phyloP scores from a whole-genome alignment of 2,888 invertebrate species.

The Pachycephus smyrnensis region DNA sequence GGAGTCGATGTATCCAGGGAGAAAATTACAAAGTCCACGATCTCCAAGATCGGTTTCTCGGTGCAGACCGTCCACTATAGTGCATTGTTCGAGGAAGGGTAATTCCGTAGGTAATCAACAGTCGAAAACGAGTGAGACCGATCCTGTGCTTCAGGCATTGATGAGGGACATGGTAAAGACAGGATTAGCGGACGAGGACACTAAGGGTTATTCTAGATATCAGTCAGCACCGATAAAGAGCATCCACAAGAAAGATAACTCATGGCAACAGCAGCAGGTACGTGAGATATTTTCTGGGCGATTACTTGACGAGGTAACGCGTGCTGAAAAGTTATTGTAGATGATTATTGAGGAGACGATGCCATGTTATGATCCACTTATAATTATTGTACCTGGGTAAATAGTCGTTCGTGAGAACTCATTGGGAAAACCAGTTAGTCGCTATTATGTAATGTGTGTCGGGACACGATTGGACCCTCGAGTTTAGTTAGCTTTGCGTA shows the following conservation, averaged over 20 bases:
- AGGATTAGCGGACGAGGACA: constrained; percentile 23
- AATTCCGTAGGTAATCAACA: constrained; percentile 18
- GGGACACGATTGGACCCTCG: not conserved
- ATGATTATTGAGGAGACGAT: not conserved
- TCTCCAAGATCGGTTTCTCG: constrained; percentile 17
- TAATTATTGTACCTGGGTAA: not conserved
- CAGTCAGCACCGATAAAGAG: constrained; percentile 13
- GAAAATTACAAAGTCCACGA: constrained; percentile 23
- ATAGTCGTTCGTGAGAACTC: not conserved
- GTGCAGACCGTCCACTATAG: constrained; percentile 6
- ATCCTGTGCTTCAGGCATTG: constrained; percentile 11
- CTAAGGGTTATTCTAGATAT: constrained; percentile 16
- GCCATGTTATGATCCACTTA: not conserved
- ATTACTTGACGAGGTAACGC: not conserved
- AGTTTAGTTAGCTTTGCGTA: not conserved
- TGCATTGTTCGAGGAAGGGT: constrained; percentile 16
- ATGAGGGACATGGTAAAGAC: constrained; percentile 20
- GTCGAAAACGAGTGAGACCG: constrained; percentile 26
- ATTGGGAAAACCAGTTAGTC: not conserved
- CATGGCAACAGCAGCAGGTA: not conserved
- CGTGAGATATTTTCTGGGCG: not conserved
- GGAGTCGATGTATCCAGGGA: constrained; percentile 13
- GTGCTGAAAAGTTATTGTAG: not conserved
- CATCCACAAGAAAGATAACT: constrained; percentile 19
- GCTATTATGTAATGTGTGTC: not conserved